Evolutionary conservation across 2,797 vertebrate genomes (phyloP), one percentile per base, ranked within the genome.

Genomic region (Lagocephalus sceleratus): DNA sequence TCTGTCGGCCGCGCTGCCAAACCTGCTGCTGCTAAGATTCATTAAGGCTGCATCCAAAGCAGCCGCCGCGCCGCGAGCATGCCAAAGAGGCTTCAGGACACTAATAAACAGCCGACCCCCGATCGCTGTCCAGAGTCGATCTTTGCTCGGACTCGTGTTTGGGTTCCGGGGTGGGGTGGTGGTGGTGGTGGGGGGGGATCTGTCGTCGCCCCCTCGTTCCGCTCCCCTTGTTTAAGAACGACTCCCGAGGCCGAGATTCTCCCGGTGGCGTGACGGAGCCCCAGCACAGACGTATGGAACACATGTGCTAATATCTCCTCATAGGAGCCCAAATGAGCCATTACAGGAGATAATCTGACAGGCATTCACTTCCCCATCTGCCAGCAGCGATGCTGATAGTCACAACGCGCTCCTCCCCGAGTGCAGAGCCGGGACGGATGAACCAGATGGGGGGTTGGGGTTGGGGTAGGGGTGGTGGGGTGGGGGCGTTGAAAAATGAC

Each of bases 321-420:
- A 87, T 88, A 87, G 86, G 83, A 88, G 83, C 85, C 86, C 82
- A 87, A 90, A 89, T 90, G 89, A 90, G 86, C 87, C 87, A 87
- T 89, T 87, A 84, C 84, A 85, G 73, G 69, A 90, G 81, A 78
- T 86, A 88, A 87, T 89, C 86, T 85, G 85, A 87, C 83, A 89
- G 85, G 81, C 84, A 79, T 85, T 85, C 84, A 73, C 76, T 66
- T 80, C 82, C 80, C 88, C 88, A 90, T 91, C 90, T 90, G 89
- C 86, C 84, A 83, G 78, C 60, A 61, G 1, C 40, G 16, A 77
- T 61, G 66, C 63, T 65, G 72, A 84, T 72, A 84, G 80, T 80
- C 78, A 57, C 84, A 71, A 65, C 61, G 74, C 59, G 80, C 75
- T 85, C 75, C 79, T 83, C 83, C 83, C 79, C 67, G 83, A 84